phyloP scores from a whole-genome alignment of 2,113 vertebrate species.

The Saccopteryx bilineata region DNA sequence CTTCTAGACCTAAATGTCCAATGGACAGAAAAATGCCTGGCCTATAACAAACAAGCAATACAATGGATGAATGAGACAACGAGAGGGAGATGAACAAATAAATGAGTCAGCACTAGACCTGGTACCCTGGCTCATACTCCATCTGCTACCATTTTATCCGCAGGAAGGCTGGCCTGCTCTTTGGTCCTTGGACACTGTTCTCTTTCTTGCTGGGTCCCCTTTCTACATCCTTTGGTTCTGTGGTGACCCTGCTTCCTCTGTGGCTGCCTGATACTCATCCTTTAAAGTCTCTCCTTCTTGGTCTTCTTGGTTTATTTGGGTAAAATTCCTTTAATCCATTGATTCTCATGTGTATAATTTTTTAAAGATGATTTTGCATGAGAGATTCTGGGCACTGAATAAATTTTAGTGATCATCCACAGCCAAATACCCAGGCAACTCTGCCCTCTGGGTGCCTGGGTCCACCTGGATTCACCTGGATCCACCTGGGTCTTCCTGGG shows the following conservation, averaged over 20 bases:
- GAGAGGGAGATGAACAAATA: background rate
- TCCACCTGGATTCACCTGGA: background rate
- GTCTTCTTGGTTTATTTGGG: slow-evolving; percentile 1
- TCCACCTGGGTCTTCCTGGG: too few relatives aligned
- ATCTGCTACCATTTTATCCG: background rate
- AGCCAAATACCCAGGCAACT: too few relatives aligned
- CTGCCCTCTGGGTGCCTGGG: background rate
- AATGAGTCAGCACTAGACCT: background rate
- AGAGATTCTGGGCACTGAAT: background rate
- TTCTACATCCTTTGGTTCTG: background rate
- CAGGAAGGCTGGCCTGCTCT: background rate
- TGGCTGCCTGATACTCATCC: background rate
- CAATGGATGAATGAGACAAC: background rate
- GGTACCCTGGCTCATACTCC: background rate
- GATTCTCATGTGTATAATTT: background rate
- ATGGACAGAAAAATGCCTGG: slow-evolving; percentile 32
- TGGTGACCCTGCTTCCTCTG: background rate
- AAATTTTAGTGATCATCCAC: background rate
- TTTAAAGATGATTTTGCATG: background rate
- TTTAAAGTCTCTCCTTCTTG: background rate
- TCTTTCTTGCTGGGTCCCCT: background rate
- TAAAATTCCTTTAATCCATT: background rate
- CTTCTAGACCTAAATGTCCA: slow-evolving; percentile 51
- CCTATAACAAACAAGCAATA: slow-evolving; percentile 31
- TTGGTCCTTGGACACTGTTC: background rate